Evolutionary conservation across 23 tunicate genomes (phyloP).

Genomic region (Trididemnum miniatum): DNA sequence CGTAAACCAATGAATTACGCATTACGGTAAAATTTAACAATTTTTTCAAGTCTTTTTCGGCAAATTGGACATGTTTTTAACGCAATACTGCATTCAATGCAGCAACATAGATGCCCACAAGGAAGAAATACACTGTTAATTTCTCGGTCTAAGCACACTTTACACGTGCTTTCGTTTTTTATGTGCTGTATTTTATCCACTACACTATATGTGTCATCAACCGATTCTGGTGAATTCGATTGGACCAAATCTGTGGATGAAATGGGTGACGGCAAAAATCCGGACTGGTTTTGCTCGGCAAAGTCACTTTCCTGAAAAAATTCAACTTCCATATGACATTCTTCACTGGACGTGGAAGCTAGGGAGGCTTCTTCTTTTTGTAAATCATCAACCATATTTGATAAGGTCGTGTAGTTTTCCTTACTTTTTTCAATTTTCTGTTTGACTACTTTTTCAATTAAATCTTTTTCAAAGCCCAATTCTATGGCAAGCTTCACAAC

Average conservation of each 20-base stretch:
- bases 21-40: conserved; percentile 57
- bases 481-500: conserved; percentile 1
- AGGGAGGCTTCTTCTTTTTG: neutral
- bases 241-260: neutral
- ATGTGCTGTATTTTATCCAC: neutral
- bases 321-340: neutral
- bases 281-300: neutral
- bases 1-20: too few relatives aligned
- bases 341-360: neutral
- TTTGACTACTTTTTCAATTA: neutral
- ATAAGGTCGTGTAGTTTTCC: neutral
- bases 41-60: conserved; percentile 50
- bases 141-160: conserved; percentile 56
- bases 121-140: conserved; percentile 64
- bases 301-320: neutral
- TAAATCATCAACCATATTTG: conserved; percentile 23
- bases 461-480: conserved; percentile 9
- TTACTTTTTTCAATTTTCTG: conserved; percentile 6
- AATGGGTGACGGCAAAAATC: too few relatives aligned
- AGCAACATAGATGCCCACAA: conserved; percentile 71
- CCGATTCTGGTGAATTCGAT: neutral
- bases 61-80: conserved; percentile 74
- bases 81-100: conserved; percentile 57
- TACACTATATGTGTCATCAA: neutral
- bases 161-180: conserved; percentile 58